A percentile compares a stretch with the other conserved stretches of the same genome.
Conservation (phyloP, 1,140 invertebrate species). For the Rhizoglyphus robini region DNA sequence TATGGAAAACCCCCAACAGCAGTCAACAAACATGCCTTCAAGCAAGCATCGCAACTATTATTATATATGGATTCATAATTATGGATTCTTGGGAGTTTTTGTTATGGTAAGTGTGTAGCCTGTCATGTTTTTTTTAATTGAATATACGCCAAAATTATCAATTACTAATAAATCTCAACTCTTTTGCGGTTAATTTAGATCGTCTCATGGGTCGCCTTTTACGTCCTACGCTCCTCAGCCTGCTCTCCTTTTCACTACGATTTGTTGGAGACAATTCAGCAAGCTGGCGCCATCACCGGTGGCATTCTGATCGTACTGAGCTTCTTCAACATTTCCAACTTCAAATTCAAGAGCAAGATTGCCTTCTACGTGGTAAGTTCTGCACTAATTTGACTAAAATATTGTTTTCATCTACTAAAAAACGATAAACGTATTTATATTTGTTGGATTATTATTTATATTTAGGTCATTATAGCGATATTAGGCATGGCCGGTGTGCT, state of each 20-base stretch:
- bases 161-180: too few species aligned
- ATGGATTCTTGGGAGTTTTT: constrained; percentile 13
- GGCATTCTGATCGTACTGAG: constrained; percentile 7
- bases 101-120: constrained; percentile 1
- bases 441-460: not conserved
- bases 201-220: not conserved
- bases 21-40: constrained; percentile 10
- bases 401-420: not conserved
- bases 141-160: too few species aligned
- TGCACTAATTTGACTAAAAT: not conserved
- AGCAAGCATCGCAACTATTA: constrained; percentile 18
- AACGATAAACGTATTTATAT: not conserved
- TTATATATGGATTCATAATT: too few species aligned
- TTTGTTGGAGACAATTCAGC: constrained; percentile 8
- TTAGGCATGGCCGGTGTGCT: constrained; percentile 9
- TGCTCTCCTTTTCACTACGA: not conserved
- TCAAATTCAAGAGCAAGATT: constrained; percentile 15
- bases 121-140: too few species aligned
- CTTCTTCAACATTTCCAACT: constrained; percentile 18
- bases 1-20: too few species aligned
- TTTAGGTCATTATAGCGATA: constrained; percentile 5
- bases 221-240: not conserved
- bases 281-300: constrained; percentile 6
- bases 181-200: constrained; percentile 3
- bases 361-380: constrained; percentile 1